Conservation (phyloP, 1,140 invertebrate species). For the Metaphire vulgaris region DNA sequence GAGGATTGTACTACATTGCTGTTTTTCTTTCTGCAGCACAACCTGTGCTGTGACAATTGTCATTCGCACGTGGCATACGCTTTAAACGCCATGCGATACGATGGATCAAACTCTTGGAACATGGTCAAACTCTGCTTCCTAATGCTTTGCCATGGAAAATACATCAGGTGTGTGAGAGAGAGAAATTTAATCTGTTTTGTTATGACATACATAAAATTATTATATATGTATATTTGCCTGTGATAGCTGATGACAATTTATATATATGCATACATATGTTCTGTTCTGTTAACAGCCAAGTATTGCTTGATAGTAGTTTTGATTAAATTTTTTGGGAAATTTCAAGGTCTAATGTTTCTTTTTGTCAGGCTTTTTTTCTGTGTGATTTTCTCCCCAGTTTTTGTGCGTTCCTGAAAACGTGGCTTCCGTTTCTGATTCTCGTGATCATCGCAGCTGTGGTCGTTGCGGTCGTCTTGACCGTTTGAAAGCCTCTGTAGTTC, state of each 20-base stretch:
- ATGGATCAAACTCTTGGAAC: slow-evolving; percentile 73
- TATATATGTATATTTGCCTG: too few species aligned
- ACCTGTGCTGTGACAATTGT: slow-evolving; percentile 94
- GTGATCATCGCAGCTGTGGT: not conserved
- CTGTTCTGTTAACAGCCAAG: too few species aligned
- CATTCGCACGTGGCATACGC: slow-evolving; percentile 95
- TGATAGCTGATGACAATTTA: too few species aligned
- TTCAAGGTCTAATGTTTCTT: too few species aligned
- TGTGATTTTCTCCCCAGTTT: too few species aligned
- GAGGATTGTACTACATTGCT: too few species aligned
- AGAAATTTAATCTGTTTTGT: not conserved
- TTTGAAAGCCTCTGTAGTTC: too few species aligned
- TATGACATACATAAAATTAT: not conserved
- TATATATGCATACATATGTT: too few species aligned
- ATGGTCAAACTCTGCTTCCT: slow-evolving; percentile 82
- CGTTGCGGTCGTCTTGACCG: not conserved
- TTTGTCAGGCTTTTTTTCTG: too few species aligned
- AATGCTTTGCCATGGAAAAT: slow-evolving; percentile 72
- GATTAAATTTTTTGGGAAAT: too few species aligned
- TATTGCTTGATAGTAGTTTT: too few species aligned
- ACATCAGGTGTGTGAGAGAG: slow-evolving; percentile 63
- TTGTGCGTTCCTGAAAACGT: slow-evolving; percentile 72
- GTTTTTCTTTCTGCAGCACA: slow-evolving; percentile 63
- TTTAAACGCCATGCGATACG: slow-evolving; percentile 85
- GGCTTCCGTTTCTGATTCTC: slow-evolving; percentile 73